Base-by-base conservation (phyloP, 2,888 invertebrate species). In the Clepsis dumicolana region DNA sequence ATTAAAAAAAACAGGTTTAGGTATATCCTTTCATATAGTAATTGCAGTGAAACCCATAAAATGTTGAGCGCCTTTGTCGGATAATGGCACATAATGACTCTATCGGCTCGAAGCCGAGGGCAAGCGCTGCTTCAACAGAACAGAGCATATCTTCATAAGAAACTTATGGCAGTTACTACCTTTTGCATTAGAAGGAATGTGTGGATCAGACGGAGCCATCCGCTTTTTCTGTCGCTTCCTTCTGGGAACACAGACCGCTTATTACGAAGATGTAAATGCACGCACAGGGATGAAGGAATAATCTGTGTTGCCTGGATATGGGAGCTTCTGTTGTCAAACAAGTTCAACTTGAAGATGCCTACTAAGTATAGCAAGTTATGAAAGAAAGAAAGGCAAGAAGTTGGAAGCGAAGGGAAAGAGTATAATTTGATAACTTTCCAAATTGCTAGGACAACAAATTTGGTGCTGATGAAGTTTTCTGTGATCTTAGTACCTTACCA, bases 11-110 rank as follows among this genome's bases (percentile, higher is more conserved):
- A n/a, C 35, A 32, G 32, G 32, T 35, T 38, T 2, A n/a, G n/a
- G 29, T 7, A 44, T 44, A 18, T 16, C 44, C 44, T 44, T 44
- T n/a, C n/a, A 38, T 4, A n/a, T 44, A 16, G 18, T 18, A 44
- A 44, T 18, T 18, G 44, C 16, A 18, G 5, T 8, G 16, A 44
- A 16, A 18, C 16, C 44, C 1, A 44, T 21, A 16, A 35, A 56
- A 70, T 59, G 81, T 92, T 91, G 88, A 84, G 87, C 72, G 71
- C 41, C 81, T 10, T 71, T 76, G 89, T 77, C 65, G 73, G 83
- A 87, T 93, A 93, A 93, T 93, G 90, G 87, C 86, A 82, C 86
- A 90, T 93, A 93, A 93, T 93, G 93, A 93, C 93, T 93, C 90
- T 93, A 93, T 93, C 88, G 90, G 73, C 71, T 48, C 69, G 63